Base-by-base conservation (phyloP, 1,140 invertebrate species). In the Meloidogyne floridensis region DNA sequence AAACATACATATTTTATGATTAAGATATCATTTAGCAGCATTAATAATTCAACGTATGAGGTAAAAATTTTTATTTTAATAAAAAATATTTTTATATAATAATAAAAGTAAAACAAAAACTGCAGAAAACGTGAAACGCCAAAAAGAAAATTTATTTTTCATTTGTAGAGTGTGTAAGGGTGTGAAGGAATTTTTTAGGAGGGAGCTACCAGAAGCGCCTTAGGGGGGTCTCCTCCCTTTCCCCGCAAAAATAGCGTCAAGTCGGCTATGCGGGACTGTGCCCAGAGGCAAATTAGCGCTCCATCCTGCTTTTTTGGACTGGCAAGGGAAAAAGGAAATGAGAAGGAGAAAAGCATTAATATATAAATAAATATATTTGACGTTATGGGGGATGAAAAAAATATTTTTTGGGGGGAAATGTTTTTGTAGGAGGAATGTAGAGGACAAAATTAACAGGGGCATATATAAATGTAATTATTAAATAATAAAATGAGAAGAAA, bases 281-380 rank as follows among this genome's bases (percentile, higher is more conserved):
- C 59, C 59, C 59, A 65, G n/a, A 65, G 59, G 59, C 59, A 65
- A 65, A 4, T n/a, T n/a, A 7, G 15, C 59, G 59, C 59, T 65
- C 59, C 59, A 65, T 65, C 59, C 59, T 65, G 59, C 59, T 65
- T 65, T 65, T 65, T 65, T 65, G n/a, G 59, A 65, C 59, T 65
- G 59, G 7, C 15, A 65, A 7, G 13, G 13, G 15, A 59, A 15
- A 6, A 65, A 15, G 15, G 11, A 15, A 59, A 59, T 15, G 56
- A 59, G 56, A 65, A 65, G 3, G n/a, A 65, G 15, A 65, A 65
- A 65, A 65, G n/a, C 59, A 65, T 65, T 65, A 65, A 47, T 6
- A 47, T 47, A 47, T 6, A 47, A 47, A 47, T 47, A n/a, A 65
- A 65, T 65, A 65, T 18, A n/a, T 65, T 65, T 65, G 7, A 65